Conservation (phyloP, 2,113 vertebrate genomes). For the Leuciscus idus region DNA sequence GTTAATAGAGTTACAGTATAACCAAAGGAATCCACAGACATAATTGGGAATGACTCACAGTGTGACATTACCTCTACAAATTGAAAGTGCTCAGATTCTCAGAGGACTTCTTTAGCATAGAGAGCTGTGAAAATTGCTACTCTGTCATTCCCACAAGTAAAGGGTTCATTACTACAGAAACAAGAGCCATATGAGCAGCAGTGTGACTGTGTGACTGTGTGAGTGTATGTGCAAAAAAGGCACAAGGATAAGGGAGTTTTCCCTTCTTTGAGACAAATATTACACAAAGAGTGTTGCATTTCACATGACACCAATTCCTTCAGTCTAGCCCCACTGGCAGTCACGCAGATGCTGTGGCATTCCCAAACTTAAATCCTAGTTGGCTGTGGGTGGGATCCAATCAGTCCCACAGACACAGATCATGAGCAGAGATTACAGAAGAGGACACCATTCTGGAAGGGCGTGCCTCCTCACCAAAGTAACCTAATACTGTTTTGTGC, state of each 20-base stretch:
- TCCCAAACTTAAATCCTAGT: not conserved
- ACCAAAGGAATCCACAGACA: not conserved
- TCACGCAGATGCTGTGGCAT: conserved; percentile 10
- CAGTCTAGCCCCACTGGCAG: not conserved
- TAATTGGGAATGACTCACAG: not conserved
- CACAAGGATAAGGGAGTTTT: not conserved
- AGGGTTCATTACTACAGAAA: conserved; percentile 17
- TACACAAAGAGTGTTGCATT: conserved; percentile 12
- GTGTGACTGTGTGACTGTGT: not conserved
- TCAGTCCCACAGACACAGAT: not conserved
- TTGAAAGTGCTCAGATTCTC: conserved; percentile 2
- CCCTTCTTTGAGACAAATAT: not conserved
- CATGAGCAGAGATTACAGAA: conserved; percentile 24
- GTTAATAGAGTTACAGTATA: conserved; percentile 13
- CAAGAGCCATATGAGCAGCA: not conserved
- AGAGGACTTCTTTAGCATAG: not conserved
- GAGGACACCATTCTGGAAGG: not conserved
- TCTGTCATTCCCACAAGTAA: conserved; percentile 34
- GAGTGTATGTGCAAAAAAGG: not conserved
- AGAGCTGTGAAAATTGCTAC: conserved; percentile 23
- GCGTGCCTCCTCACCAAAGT: conserved; percentile 1
- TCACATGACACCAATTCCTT: conserved; percentile 30
- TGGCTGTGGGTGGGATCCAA: not conserved
- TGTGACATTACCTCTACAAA: conserved; percentile 12
- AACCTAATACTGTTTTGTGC: conserved; percentile 1